phyloP scores from a whole-genome alignment of 2,113 vertebrate species.

The Halcyon senegalensis region DNA sequence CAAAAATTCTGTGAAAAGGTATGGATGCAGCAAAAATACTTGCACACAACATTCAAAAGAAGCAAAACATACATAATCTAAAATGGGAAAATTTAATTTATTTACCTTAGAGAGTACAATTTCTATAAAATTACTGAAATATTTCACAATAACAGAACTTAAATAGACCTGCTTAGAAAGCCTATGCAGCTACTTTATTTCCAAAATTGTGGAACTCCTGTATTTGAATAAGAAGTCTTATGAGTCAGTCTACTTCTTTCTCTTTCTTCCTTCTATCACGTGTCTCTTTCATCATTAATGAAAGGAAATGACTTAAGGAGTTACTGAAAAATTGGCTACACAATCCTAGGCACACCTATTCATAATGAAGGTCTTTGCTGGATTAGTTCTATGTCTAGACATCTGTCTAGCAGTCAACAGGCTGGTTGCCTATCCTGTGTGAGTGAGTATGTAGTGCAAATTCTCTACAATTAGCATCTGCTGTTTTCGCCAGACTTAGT shows the following conservation, averaged over 20 bases:
- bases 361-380: neutral
- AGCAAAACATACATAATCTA: neutral
- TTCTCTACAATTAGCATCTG: neutral
- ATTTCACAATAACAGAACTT: neutral
- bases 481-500: neutral
- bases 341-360: neutral
- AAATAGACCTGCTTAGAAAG: neutral
- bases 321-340: neutral
- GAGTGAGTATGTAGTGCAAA: neutral
- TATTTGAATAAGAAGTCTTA: neutral
- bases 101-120: neutral
- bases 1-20: neutral
- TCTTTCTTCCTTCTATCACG: neutral
- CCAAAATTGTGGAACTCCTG: neutral
- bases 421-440: neutral
- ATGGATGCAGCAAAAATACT: neutral
- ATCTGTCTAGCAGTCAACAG: neutral
- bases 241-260: neutral
- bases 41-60: neutral
- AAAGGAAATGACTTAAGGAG: neutral
- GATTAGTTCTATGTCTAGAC: neutral
- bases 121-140: neutral
- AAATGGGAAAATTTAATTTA: neutral
- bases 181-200: neutral
- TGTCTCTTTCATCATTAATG: neutral